Conservation (phyloP, 2,888 invertebrate genomes). For the Colletes collaris region DNA sequence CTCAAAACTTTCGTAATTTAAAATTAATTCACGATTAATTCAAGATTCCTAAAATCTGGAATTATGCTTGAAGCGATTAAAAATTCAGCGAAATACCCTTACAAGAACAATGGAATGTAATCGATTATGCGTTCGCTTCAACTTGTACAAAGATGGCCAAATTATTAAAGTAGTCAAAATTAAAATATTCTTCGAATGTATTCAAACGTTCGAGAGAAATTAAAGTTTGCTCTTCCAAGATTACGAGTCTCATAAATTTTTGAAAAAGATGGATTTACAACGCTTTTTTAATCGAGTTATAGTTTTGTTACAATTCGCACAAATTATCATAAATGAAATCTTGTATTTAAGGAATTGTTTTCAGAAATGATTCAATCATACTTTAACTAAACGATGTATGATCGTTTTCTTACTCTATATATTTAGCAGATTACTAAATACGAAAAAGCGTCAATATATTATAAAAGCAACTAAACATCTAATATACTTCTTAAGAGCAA, state of each 20-base stretch:
- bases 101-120: not conserved
- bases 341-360: no score
- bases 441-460: no score
- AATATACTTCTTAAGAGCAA: no score
- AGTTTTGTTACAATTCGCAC: no score
- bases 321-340: no score
- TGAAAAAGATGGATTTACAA: not conserved
- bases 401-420: no score
- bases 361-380: no score
- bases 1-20: not conserved
- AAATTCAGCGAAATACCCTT: not conserved
- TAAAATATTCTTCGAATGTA: constrained; percentile 1
- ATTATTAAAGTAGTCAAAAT: constrained; percentile 11
- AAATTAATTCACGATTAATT: not conserved
- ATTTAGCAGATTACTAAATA: no score
- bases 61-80: not conserved
- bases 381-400: no score
- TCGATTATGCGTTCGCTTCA: not conserved
- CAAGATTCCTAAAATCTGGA: no score
- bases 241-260: not conserved
- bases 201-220: not conserved
- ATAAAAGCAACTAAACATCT: no score
- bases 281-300: no score
- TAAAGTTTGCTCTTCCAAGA: not conserved
- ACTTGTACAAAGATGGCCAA: constrained; percentile 1